These are phyloP conservation scores for Drosophila prosaltans DNA, from an alignment of 1,140 invertebrate species.

Conservation along the genomic window DNA sequence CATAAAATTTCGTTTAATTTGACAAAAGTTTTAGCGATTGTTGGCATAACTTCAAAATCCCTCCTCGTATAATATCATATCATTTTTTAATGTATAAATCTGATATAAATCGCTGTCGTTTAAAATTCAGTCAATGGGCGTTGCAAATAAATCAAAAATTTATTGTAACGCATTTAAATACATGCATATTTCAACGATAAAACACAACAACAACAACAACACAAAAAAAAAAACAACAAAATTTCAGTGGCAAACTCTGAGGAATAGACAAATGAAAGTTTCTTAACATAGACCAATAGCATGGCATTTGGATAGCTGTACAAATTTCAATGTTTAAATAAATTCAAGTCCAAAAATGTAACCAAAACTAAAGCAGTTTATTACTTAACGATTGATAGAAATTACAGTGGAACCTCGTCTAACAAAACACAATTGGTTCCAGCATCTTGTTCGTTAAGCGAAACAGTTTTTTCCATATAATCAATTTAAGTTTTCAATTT, in stretches of 20 bases:
- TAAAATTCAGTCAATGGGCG: conserved; percentile 78
- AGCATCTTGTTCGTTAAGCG: too few species aligned
- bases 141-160: conserved; percentile 79
- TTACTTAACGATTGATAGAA: too few species aligned
- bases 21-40: too few species aligned
- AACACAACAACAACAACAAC: not conserved
- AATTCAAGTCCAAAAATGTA: too few species aligned
- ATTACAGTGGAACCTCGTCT: too few species aligned
- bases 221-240: not conserved
- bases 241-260: not conserved
- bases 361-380: too few species aligned
- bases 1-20: too few species aligned
- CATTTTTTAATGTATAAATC: conserved; percentile 57
- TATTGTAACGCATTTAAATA: conserved; percentile 79
- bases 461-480: too few species aligned
- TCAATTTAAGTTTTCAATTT: too few species aligned
- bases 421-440: too few species aligned
- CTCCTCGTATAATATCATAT: conserved; percentile 3
- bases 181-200: conserved; percentile 72
- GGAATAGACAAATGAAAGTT: not conserved
- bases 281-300: not conserved
- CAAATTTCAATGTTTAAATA: too few species aligned
- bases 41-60: not conserved
- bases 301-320: too few species aligned
- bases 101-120: conserved; percentile 75